Conservation (phyloP, 2,888 invertebrate genomes). For the Conistra vaccinii region DNA sequence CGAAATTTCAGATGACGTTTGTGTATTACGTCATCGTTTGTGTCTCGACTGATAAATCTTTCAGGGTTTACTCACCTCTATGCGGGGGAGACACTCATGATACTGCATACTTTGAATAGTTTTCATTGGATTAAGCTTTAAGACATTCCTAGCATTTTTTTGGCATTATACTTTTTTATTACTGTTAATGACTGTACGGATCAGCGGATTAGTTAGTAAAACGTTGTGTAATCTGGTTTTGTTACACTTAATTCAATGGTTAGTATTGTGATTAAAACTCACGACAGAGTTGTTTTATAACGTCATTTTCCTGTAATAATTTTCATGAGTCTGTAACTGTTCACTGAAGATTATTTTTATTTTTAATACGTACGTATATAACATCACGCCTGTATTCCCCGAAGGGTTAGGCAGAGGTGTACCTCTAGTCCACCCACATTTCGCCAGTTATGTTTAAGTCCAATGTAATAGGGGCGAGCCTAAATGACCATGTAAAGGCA, state of each 20-base stretch:
- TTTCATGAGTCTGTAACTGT: neutral
- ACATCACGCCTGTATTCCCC: too few species aligned
- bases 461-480: too few species aligned
- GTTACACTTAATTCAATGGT: neutral
- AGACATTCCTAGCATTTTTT: conserved; percentile 52
- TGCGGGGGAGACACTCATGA: conserved; percentile 55
- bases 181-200: conserved; percentile 32
- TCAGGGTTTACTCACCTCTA: conserved; percentile 66
- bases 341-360: neutral
- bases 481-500: too few species aligned
- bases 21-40: conserved; percentile 58
- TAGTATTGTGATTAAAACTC: neutral
- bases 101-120: conserved; percentile 37
- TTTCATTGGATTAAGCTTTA: conserved; percentile 31
- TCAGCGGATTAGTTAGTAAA: conserved; percentile 27
- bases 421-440: too few species aligned
- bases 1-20: conserved; percentile 66
- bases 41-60: conserved; percentile 54
- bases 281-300: neutral
- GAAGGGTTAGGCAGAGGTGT: too few species aligned
- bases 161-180: conserved; percentile 38
- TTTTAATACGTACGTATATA: too few species aligned
- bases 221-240: conserved; percentile 21
- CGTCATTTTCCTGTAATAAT: neutral
- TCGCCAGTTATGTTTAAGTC: too few species aligned